A percentile compares a stretch with the other conserved stretches of the same genome.
Conservation (phyloP, 2,888 invertebrate genomes). For the Aphrophora alni region DNA sequence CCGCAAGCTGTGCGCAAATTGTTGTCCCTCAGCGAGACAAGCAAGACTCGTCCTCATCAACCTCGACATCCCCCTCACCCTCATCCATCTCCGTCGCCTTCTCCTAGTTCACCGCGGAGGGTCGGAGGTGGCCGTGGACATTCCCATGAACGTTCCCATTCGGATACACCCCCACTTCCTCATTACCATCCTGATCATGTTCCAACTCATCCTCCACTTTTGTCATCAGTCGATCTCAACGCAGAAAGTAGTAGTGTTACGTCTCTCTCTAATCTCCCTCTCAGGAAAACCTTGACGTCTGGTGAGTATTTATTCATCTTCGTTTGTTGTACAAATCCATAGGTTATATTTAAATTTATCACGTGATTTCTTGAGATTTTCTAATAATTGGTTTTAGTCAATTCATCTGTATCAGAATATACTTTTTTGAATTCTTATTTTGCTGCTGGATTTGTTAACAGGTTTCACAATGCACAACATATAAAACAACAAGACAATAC, state of each 20-base stretch:
- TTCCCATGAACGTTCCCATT: conserved; percentile 84
- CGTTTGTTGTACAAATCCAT: too few relatives aligned
- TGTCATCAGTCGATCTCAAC: conserved; percentile 80
- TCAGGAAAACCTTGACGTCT: conserved; percentile 80
- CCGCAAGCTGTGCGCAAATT: conserved; percentile 97
- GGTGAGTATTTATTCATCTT: too few relatives aligned
- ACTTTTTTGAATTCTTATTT: too few relatives aligned
- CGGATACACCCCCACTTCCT: conserved; percentile 65
- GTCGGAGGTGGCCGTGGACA: conserved; percentile 56
- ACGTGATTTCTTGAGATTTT: too few relatives aligned
- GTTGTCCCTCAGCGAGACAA: conserved; percentile 86
- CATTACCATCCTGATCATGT: conserved; percentile 30
- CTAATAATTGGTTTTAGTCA: too few relatives aligned
- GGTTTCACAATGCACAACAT: too few relatives aligned
- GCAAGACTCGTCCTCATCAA: conserved; percentile 76
- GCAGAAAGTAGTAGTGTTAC: conserved; percentile 96
- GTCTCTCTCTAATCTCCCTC: conserved; percentile 86
- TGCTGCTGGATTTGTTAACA: too few relatives aligned
- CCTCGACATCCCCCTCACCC: conserved; percentile 60
- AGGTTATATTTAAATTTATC: too few relatives aligned
- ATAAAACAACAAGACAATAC: too few relatives aligned
- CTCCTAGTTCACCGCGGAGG: conserved; percentile 56
- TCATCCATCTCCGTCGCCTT: conserved; percentile 37
- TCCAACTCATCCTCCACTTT: conserved; percentile 54
- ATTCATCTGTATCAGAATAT: too few relatives aligned